phyloP scores from a whole-genome alignment of 2,797 vertebrate genomes.

The Sebastes variabilis region DNA sequence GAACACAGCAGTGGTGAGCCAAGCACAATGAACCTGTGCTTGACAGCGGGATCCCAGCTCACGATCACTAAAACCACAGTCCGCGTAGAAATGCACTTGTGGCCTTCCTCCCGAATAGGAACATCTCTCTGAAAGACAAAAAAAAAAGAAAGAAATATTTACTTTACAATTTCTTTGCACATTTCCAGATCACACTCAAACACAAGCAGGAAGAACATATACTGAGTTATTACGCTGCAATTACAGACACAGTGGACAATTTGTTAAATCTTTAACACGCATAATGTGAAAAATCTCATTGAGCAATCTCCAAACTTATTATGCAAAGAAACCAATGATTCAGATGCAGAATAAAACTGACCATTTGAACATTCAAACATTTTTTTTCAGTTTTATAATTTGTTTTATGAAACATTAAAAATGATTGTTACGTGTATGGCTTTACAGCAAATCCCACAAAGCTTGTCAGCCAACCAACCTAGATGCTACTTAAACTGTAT shows the following conservation, averaged over 20 bases:
- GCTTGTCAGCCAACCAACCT: neutral
- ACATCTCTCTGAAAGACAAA: conserved; percentile 74
- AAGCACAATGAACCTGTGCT: conserved; percentile 61
- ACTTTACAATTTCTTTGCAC: neutral
- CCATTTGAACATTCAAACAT: neutral
- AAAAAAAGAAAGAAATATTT: conserved; percentile 19
- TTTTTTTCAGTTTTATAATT: neutral
- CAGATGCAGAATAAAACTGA: neutral
- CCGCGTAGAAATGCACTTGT: conserved; percentile 46
- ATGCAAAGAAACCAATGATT: neutral
- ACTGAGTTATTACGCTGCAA: neutral
- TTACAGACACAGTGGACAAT: neutral
- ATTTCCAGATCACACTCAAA: neutral
- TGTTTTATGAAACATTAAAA: neutral
- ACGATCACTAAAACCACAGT: conserved; percentile 60
- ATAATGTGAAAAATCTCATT: neutral
- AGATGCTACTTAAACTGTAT: neutral
- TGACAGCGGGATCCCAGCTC: conserved; percentile 54
- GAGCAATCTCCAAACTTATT: neutral
- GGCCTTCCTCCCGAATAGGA: conserved; percentile 68
- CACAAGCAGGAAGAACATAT: neutral
- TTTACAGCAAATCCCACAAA: neutral
- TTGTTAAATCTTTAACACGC: neutral
- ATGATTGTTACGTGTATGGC: neutral
- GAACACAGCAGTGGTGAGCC: conserved; percentile 48